A percentile compares a stretch with the other conserved stretches of the same genome.
These are phyloP conservation scores for Yponomeuta plumbellus DNA, from an alignment of 2,888 invertebrate species.

Conservation along the genomic window DNA sequence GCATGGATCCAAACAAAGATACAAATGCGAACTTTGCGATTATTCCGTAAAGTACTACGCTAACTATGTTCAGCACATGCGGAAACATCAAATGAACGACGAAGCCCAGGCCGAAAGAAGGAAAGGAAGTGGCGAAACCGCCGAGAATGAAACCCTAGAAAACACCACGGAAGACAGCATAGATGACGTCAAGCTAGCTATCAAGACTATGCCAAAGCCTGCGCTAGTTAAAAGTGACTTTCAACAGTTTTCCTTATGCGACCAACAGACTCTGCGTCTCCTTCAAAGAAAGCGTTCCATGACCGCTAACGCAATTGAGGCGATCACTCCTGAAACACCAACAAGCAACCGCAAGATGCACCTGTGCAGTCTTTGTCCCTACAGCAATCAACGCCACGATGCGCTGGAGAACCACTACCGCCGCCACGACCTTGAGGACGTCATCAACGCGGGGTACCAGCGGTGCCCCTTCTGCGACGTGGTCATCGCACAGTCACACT, in stretches of 20 bases:
- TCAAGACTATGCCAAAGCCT: slow-evolving; percentile 63
- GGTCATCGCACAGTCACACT: slow-evolving; percentile 83
- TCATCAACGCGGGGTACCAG: slow-evolving; percentile 77
- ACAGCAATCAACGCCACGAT: slow-evolving; percentile 83
- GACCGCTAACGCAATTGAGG: slow-evolving; percentile 52
- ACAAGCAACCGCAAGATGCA: slow-evolving; percentile 79
- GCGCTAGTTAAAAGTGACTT: slow-evolving; percentile 61
- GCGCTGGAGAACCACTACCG: slow-evolving; percentile 85
- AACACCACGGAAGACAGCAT: slow-evolving; percentile 41
- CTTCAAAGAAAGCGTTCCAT: slow-evolving; percentile 73
- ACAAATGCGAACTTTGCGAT: slow-evolving; percentile 89
- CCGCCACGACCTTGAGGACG: slow-evolving; percentile 79
- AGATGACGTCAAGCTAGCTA: slow-evolving; percentile 62
- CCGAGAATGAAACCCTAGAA: slow-evolving; percentile 40
- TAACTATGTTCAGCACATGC: slow-evolving; percentile 87
- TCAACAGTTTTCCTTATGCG: slow-evolving; percentile 76
- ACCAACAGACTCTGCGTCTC: slow-evolving; percentile 78
- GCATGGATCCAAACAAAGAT: slow-evolving; percentile 89
- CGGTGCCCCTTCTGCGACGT: slow-evolving; percentile 90
- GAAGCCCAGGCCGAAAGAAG: slow-evolving; percentile 79
- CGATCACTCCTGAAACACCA: slow-evolving; percentile 53
- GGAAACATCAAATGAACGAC: slow-evolving; percentile 85
- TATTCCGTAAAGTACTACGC: slow-evolving; percentile 92
- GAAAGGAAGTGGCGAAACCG: slow-evolving; percentile 43
- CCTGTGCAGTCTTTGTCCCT: slow-evolving; percentile 88